A percentile compares a stretch with the other conserved stretches of the same genome.
Evolutionary conservation across 2,113 vertebrate species (phyloP).

Genomic region (Sinocyclocheilus grahami): DNA sequence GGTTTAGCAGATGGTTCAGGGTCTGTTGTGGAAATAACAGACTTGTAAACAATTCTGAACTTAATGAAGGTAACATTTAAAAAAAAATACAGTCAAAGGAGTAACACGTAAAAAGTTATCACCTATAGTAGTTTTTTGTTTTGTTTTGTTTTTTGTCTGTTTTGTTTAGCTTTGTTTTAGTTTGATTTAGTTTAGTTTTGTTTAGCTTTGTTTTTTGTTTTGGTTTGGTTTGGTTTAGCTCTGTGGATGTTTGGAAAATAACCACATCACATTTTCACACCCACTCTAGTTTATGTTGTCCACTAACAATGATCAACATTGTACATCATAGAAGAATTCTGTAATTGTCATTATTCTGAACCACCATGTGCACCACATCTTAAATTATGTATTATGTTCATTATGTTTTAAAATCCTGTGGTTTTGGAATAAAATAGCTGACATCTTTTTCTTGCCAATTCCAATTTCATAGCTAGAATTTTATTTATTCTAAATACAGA

Average conservation of each 20-base stretch:
- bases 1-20: constrained; percentile 52
- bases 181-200: neutral
- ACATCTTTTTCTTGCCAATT: too few relatives aligned
- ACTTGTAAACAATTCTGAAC: neutral
- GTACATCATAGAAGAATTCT: neutral
- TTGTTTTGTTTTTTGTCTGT: too few relatives aligned
- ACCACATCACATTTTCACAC: neutral
- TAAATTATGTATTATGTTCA: too few relatives aligned
- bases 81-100: neutral
- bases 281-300: neutral
- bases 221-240: neutral
- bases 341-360: neutral
- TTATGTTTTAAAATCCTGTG: too few relatives aligned
- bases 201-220: too few relatives aligned
- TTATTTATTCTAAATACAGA: neutral
- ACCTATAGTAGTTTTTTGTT: neutral
- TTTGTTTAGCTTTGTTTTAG: too few relatives aligned
- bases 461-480: neutral
- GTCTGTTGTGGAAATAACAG: constrained; percentile 23
- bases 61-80: neutral
- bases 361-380: neutral
- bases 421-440: too few relatives aligned
- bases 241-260: neutral
- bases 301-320: neutral
- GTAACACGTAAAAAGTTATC: neutral